phyloP scores from a whole-genome alignment of 2,797 vertebrate species.

The Loris lydekkerianus region DNA sequence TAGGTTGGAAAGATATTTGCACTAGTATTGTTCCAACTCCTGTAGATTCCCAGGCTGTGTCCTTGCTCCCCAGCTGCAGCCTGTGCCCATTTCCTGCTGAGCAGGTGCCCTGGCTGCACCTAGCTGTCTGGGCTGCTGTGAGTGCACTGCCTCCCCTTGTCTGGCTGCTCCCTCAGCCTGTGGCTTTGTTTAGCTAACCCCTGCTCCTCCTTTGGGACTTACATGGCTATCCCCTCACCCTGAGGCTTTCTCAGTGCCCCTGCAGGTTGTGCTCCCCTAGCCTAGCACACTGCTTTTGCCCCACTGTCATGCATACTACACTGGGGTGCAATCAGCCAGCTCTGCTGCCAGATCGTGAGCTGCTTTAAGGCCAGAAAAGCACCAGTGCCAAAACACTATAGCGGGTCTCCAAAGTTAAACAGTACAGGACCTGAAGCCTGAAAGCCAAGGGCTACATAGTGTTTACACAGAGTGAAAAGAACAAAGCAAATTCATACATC shows the following conservation, averaged over 20 bases:
- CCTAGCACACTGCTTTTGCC: fast-evolving
- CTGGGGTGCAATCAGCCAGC: not conserved
- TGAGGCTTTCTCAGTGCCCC: not conserved
- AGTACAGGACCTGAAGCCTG: not conserved
- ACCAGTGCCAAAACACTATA: not conserved
- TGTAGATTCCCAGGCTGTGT: fast-evolving
- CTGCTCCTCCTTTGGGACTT: not conserved
- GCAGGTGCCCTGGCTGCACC: not conserved
- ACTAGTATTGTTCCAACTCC: not conserved
- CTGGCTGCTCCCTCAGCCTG: not conserved
- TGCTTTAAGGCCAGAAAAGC: not conserved
- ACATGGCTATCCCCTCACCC: not conserved
- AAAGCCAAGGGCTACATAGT: not conserved
- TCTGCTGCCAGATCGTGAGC: not conserved
- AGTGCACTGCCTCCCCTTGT: fast-evolving
- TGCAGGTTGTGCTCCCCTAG: not conserved
- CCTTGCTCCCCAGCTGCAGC: no score
- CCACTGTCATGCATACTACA: fast-evolving
- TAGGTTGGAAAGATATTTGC: not conserved
- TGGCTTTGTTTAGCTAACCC: not conserved
- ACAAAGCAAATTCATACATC: not conserved
- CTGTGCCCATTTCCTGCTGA: not conserved
- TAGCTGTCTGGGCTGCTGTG: not conserved
- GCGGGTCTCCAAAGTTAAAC: not conserved
- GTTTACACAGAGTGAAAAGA: not conserved